Conservation (phyloP, 92 coral and sea anemone genomes). For the Siderastrea siderea region DNA sequence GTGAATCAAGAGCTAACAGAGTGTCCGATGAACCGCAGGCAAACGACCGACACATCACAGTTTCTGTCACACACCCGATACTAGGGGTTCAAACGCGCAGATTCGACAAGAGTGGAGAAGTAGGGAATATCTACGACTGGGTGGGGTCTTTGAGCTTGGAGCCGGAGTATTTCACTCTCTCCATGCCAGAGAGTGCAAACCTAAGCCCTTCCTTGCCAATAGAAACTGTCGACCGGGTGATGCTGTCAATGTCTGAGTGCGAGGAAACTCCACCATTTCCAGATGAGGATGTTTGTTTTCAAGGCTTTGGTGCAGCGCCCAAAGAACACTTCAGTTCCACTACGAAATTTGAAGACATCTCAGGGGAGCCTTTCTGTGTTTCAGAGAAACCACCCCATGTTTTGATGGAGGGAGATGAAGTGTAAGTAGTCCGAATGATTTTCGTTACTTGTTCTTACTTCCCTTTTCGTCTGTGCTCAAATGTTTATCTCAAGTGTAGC, state of each 20-base stretch:
- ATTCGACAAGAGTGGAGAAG: slow-evolving; percentile 3
- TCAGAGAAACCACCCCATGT: slow-evolving; percentile 29
- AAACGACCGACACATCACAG: slow-evolving; percentile 10
- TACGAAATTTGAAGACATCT: slow-evolving; percentile 2
- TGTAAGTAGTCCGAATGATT: slow-evolving; percentile 9
- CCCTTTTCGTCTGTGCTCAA: no score
- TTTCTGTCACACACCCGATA: slow-evolving; percentile 28
- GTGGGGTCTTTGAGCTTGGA: slow-evolving; percentile 38
- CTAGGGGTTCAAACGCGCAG: slow-evolving; percentile 22
- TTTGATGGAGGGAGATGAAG: slow-evolving; percentile 24
- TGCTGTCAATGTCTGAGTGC: slow-evolving; percentile 16
- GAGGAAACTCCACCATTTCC: slow-evolving; percentile 13
- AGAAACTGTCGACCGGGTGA: no score
- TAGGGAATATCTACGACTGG: slow-evolving; percentile 41
- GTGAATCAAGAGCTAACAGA: slow-evolving; percentile 33
- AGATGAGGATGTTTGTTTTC: slow-evolving; percentile 25
- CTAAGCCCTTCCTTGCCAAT: slow-evolving; percentile 37
- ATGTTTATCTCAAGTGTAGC: neutral
- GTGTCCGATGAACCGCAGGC: slow-evolving; percentile 22
- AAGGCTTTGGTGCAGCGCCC: slow-evolving; percentile 25
- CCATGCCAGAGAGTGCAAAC: slow-evolving; percentile 19
- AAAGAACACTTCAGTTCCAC: neutral
- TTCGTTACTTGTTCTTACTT: neutral
- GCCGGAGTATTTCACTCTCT: slow-evolving; percentile 49
- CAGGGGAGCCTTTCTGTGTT: slow-evolving; percentile 10